phyloP scores from a whole-genome alignment of 2,888 invertebrate species.

The Chymomyza caudatula region DNA sequence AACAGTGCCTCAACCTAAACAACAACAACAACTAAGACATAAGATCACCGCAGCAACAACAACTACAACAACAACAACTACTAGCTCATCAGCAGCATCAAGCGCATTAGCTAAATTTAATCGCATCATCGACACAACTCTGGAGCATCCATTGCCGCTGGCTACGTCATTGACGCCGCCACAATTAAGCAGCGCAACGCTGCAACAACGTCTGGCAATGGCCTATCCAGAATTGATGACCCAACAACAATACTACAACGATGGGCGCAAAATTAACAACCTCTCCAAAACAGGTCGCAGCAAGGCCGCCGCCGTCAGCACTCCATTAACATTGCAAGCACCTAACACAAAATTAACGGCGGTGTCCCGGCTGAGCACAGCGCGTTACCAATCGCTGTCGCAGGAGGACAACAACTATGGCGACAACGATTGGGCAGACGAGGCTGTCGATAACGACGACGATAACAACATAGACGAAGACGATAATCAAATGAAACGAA shows the following conservation, averaged over 20 bases:
- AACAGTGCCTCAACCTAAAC: slow-evolving; percentile 74
- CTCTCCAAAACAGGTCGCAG: slow-evolving; percentile 46
- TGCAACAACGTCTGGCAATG: slow-evolving; percentile 64
- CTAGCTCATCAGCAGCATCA: slow-evolving; percentile 67
- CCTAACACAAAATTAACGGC: slow-evolving; percentile 48
- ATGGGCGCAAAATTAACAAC: slow-evolving; percentile 59
- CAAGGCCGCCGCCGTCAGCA: slow-evolving; percentile 63
- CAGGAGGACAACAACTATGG: slow-evolving; percentile 11
- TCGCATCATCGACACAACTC: slow-evolving; percentile 76
- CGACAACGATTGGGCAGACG: background rate
- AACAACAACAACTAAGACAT: slow-evolving; percentile 69
- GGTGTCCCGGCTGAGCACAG: slow-evolving; percentile 42
- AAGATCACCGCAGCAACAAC: slow-evolving; percentile 64
- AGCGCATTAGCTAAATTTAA: slow-evolving; percentile 78
- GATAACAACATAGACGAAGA: slow-evolving; percentile 48
- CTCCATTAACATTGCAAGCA: slow-evolving; percentile 73
- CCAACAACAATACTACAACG: slow-evolving; percentile 43
- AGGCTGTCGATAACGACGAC: background rate
- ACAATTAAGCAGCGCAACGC: slow-evolving; percentile 57
- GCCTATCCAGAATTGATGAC: slow-evolving; percentile 66
- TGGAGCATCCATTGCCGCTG: slow-evolving; percentile 54
- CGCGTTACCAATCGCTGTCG: slow-evolving; percentile 18
- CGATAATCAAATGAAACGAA: slow-evolving; percentile 78
- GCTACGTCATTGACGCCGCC: slow-evolving; percentile 28
- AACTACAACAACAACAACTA: slow-evolving; percentile 53